Base-by-base conservation (phyloP, 1,140 invertebrate genomes). In the Reticulitermes speratus region DNA sequence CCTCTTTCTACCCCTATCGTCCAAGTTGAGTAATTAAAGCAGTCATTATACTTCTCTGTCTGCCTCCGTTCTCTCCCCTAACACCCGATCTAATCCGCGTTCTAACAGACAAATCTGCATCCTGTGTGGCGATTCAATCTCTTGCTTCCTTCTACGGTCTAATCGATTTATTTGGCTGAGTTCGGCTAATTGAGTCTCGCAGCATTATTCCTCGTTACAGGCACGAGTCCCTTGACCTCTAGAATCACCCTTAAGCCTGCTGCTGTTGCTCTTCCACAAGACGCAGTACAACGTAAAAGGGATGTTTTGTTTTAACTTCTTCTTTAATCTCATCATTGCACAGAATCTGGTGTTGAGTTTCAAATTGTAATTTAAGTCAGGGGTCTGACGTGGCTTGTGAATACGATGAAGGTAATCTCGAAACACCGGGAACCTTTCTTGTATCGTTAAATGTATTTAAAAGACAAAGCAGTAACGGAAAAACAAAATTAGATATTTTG, bases 1-100 rank as follows among this genome's bases (percentile, higher is more conserved):
- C 65, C 65, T 25, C 65, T 25, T 25, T 75, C 65, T 8, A 11
- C 65, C 65, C 25, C n/a, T 30, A 0, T 75, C 65, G 7, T 25
- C 25, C 65, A 30, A 75, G 65, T 75, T 75, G 65, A 75, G 65
- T 75, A 75, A 75, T 75, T 75, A 75, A 75, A 75, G 65, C 65
- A 2, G n/a, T 14, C 65, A 30, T 75, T 75, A 75, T 25, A 75
- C 65, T 75, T 75, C 65, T 75, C 9, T 75, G 12, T 48, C 19
- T 19, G 59, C 19, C 65, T 75, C 65, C 52, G 14, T 55, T 21
- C 52, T 16, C 52, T 55, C 19, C 52, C 19, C 65, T 25, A 75
- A 75, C 65, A 25, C 65, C 65, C 65, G n/a, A 75, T 30, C 65
- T 75, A 75, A 75, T 75, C 65, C 30, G 25, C n/a, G 65, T 75